Conservation (phyloP, 2,113 vertebrate genomes). For the Parus major region DNA sequence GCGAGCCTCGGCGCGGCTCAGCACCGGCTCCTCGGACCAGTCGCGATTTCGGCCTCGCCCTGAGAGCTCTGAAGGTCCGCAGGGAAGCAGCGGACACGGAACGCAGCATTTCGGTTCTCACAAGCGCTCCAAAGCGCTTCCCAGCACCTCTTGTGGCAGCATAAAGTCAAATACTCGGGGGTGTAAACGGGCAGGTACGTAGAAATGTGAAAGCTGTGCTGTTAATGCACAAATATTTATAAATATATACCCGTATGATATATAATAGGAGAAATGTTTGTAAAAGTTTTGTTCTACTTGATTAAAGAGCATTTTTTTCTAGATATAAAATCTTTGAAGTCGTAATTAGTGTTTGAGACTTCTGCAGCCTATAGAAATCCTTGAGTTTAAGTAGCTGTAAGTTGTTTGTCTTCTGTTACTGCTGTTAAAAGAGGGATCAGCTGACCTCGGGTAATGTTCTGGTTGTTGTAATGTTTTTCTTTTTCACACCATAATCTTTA, state of each 20-base stretch:
- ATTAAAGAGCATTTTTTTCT: fast-evolving
- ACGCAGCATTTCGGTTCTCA: fast-evolving
- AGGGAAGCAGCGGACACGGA: background rate
- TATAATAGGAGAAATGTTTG: too few species aligned
- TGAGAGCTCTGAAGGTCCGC: fast-evolving
- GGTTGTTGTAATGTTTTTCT: background rate
- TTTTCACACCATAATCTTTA: fast-evolving
- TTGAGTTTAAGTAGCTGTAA: background rate
- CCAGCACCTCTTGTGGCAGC: background rate
- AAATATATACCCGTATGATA: fast-evolving
- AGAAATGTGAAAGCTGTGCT: fast-evolving
- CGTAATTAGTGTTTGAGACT: background rate
- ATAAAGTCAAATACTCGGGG: fast-evolving
- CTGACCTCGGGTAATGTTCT: background rate
- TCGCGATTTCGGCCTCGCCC: background rate
- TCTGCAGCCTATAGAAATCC: background rate
- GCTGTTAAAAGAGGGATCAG: background rate
- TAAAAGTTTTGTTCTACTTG: background rate
- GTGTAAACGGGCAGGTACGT: background rate
- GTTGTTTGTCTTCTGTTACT: too few species aligned
- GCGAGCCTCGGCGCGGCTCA: background rate
- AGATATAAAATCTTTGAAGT: background rate
- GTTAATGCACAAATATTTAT: fast-evolving
- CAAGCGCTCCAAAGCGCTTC: fast-evolving
- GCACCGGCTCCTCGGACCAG: background rate